phyloP scores from a whole-genome alignment of 2,797 vertebrate genomes.

The Myotis daubentonii region DNA sequence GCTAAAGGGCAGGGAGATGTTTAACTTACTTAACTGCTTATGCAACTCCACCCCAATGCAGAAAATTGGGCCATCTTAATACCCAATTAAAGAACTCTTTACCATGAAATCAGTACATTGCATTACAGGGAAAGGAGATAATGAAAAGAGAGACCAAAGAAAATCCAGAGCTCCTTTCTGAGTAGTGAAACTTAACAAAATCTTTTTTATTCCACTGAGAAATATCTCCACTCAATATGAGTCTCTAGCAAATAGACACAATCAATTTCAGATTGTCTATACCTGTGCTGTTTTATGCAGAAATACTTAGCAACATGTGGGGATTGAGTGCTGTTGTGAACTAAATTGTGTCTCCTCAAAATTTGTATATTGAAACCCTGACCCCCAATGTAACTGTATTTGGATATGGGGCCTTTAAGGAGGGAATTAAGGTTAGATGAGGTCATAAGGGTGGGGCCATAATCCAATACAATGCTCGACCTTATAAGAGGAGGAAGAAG shows the following conservation, averaged over 20 bases:
- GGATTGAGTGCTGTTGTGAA: not conserved
- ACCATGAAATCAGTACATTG: not conserved
- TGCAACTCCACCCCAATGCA: not conserved
- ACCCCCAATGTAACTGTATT: not conserved
- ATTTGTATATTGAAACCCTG: not conserved
- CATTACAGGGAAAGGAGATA: not conserved
- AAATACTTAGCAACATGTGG: not conserved
- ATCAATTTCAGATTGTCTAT: not conserved
- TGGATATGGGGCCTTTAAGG: not conserved
- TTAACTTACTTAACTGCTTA: not conserved
- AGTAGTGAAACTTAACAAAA: not conserved
- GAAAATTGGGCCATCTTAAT: not conserved
- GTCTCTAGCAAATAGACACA: not conserved
- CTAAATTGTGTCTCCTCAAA: not conserved
- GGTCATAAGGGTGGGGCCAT: not conserved
- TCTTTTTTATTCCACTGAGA: not conserved
- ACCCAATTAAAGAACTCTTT: not conserved
- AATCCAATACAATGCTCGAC: not conserved
- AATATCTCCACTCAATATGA: constrained; percentile 9
- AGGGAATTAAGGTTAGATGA: not conserved
- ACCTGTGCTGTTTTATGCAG: not conserved
- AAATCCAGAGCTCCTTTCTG: not conserved
- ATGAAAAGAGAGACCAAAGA: not conserved
- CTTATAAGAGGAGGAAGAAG: not conserved
- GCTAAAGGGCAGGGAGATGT: not conserved